Conservation (phyloP, 1,140 invertebrate genomes). For the Arion vulgaris region DNA sequence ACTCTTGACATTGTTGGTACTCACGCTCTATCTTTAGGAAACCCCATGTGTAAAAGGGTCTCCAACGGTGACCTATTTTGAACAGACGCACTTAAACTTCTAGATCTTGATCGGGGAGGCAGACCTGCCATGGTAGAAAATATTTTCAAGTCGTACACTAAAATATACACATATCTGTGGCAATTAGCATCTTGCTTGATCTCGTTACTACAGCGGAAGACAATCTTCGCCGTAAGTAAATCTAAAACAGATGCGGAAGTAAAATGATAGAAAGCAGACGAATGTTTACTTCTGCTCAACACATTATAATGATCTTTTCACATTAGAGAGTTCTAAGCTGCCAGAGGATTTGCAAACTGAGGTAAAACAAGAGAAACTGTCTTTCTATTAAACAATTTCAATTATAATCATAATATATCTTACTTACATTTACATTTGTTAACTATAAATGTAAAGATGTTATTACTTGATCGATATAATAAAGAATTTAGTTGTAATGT, state of each 20-base stretch:
- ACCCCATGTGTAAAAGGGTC: constrained; percentile 88
- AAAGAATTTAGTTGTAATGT: no score
- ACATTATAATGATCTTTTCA: neutral
- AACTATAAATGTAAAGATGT: no score
- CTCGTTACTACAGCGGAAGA: no score
- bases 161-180: no score
- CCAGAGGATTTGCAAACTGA: neutral
- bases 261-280: neutral
- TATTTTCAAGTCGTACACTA: neutral
- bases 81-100: constrained; percentile 7
- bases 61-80: constrained; percentile 79
- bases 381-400: no score
- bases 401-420: no score
- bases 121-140: constrained; percentile 9
- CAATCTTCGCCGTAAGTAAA: no score
- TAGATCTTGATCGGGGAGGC: neutral
- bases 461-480: no score
- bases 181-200: no score
- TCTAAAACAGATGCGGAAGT: neutral
- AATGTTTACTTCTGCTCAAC: neutral
- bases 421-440: no score
- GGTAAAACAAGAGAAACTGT: neutral
- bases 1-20: constrained; percentile 58
- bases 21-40: constrained; percentile 89
- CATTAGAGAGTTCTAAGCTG: neutral